Evolutionary conservation across 2,888 invertebrate genomes (phyloP).

Genomic region (Adineta ricciae): DNA sequence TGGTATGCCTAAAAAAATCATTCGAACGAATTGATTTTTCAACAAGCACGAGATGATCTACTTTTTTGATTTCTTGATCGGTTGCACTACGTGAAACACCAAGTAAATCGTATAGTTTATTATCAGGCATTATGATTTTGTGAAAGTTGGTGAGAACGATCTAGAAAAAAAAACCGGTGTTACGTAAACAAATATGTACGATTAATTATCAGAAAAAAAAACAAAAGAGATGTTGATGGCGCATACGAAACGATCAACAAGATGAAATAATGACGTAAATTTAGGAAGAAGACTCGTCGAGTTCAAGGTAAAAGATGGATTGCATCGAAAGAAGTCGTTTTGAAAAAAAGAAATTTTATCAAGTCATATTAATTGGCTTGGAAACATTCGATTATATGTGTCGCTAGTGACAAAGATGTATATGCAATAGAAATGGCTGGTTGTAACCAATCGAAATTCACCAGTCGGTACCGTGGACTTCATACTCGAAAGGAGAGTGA

Average conservation of each 20-base stretch:
- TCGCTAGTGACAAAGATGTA: background rate
- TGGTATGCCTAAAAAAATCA: slow-evolving; percentile 64
- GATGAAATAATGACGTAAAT: background rate
- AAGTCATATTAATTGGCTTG: background rate
- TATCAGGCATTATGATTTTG: slow-evolving; percentile 54
- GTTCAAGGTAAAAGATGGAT: background rate
- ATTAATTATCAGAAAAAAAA: background rate
- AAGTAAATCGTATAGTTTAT: slow-evolving; percentile 79
- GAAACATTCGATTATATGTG: background rate
- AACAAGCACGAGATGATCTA: too few species aligned
- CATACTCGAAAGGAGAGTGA: too few species aligned
- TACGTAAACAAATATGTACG: too few species aligned
- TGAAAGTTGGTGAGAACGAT: too few species aligned
- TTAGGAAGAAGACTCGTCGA: background rate
- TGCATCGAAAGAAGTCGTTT: background rate
- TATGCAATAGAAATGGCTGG: background rate
- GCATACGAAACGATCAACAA: background rate
- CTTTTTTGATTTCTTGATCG: slow-evolving; percentile 80
- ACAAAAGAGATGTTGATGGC: background rate
- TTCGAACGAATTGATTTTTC: too few species aligned
- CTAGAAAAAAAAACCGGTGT: too few species aligned
- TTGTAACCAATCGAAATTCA: background rate
- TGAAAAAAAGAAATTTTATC: background rate
- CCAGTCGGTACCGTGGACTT: background rate
- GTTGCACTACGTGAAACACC: slow-evolving; percentile 79